Conservation (phyloP, 2,888 invertebrate species). For the Drosophila affinis region DNA sequence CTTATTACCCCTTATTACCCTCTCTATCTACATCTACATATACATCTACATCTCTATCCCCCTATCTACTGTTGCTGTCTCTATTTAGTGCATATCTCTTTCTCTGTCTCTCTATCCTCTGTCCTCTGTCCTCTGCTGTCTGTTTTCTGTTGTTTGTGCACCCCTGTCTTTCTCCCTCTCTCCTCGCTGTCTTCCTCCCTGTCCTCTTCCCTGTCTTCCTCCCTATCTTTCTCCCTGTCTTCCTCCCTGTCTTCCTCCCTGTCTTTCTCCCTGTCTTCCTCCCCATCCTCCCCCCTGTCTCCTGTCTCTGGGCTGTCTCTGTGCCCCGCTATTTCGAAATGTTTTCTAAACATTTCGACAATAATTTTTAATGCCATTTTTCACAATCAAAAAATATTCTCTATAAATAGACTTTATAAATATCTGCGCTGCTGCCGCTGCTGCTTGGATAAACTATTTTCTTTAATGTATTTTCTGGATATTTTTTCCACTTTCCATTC, state of each 20-base stretch:
- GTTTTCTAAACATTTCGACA: constrained; percentile 61
- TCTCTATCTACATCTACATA: neutral
- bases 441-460: neutral
- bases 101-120: constrained; percentile 13
- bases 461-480: neutral
- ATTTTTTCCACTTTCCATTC: constrained; percentile 4
- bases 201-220: no score
- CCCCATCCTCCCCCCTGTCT: no score
- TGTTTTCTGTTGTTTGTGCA: constrained; percentile 26
- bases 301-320: constrained; percentile 21
- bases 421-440: neutral
- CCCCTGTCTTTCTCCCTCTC: neutral
- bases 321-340: constrained; percentile 50
- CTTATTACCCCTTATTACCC: constrained; percentile 24
- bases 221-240: neutral
- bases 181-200: no score
- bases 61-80: neutral
- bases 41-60: no score
- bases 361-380: constrained; percentile 59
- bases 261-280: no score
- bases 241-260: no score
- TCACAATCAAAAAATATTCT: constrained; percentile 54
- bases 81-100: constrained; percentile 10
- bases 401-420: constrained; percentile 17
- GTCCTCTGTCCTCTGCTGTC: constrained; percentile 17